phyloP scores from a whole-genome alignment of 1,140 invertebrate species.

The Pseudomyrmex sp. region DNA sequence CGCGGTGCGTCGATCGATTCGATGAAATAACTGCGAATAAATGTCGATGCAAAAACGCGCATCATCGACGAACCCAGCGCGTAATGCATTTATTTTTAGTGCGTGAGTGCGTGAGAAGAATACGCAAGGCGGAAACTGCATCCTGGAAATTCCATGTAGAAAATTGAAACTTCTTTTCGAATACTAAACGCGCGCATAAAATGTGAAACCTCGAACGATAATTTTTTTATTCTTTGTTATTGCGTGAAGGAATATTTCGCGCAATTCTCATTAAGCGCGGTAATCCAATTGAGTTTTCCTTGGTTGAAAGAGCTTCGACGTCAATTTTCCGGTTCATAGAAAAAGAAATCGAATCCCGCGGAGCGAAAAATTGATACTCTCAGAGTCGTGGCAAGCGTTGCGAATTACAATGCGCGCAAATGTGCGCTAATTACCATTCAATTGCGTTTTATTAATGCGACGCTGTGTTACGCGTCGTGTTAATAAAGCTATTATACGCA shows the following conservation, averaged over 20 bases:
- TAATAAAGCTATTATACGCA: slow-evolving; percentile 35
- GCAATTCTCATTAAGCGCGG: neutral
- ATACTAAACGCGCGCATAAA: too few relatives aligned
- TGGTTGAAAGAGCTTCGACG: neutral
- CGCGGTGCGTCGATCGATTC: slow-evolving; percentile 33
- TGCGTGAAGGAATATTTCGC: neutral
- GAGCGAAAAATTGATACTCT: slow-evolving; percentile 38
- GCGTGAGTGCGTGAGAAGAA: slow-evolving; percentile 11
- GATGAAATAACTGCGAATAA: slow-evolving; percentile 50
- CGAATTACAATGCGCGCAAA: slow-evolving; percentile 11
- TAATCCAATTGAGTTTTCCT: slow-evolving; percentile 5
- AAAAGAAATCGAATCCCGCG: slow-evolving; percentile 32
- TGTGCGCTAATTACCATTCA: slow-evolving; percentile 8
- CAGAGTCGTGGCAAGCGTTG: neutral
- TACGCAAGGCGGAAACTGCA: neutral
- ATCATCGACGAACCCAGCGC: slow-evolving; percentile 31
- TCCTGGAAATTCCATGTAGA: too few relatives aligned
- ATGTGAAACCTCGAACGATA: too few relatives aligned
- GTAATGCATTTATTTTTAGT: slow-evolving; percentile 48
- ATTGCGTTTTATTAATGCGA: slow-evolving; percentile 34
- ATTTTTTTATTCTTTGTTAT: too few relatives aligned
- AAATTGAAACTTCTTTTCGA: neutral
- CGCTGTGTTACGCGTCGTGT: neutral
- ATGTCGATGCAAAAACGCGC: slow-evolving; percentile 27
- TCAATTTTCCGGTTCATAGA: slow-evolving; percentile 49